These are phyloP conservation scores for Ptychoptera albimana DNA, from an alignment of 2,888 invertebrate species.

Conservation along the genomic window DNA sequence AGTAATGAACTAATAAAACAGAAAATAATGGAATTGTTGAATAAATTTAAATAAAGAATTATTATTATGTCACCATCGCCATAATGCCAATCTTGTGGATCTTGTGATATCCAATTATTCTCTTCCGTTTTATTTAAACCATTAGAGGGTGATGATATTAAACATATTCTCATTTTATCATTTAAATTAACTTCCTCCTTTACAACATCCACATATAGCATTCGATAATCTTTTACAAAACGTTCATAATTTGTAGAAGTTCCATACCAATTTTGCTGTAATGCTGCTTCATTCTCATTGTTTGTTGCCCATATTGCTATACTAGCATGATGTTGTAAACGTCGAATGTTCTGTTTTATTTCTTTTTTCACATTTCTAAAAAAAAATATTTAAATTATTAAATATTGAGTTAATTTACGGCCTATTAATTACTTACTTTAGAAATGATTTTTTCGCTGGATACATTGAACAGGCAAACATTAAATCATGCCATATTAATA, in stretches of 20 bases:
- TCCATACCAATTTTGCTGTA: conserved; percentile 66
- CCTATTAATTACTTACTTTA: conserved; percentile 34
- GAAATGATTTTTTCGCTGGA: conserved; percentile 54
- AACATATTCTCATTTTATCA: conserved; percentile 48
- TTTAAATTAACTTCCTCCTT: conserved; percentile 42
- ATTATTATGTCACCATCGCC: conserved; percentile 57
- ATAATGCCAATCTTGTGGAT: conserved; percentile 63
- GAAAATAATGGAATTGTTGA: not conserved
- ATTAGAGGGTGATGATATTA: conserved; percentile 87
- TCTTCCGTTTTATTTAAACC: conserved; percentile 50
- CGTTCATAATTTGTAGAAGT: conserved; percentile 34
- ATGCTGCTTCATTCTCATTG: conserved; percentile 90
- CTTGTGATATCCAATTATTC: conserved; percentile 59
- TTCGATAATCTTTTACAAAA: conserved; percentile 62
- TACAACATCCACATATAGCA: conserved; percentile 67
- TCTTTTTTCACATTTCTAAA: conserved; percentile 53
- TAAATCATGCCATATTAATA: conserved; percentile 95
- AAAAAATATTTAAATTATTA: not conserved
- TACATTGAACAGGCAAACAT: conserved; percentile 96
- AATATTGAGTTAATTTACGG: not conserved
- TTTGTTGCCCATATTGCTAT: conserved; percentile 88
- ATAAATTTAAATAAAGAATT: not conserved
- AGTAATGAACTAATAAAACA: conserved; percentile 58
- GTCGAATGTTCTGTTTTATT: conserved; percentile 61
- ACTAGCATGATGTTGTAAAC: conserved; percentile 74